phyloP scores from a whole-genome alignment of 2,888 invertebrate species.

The Idaea straminata region DNA sequence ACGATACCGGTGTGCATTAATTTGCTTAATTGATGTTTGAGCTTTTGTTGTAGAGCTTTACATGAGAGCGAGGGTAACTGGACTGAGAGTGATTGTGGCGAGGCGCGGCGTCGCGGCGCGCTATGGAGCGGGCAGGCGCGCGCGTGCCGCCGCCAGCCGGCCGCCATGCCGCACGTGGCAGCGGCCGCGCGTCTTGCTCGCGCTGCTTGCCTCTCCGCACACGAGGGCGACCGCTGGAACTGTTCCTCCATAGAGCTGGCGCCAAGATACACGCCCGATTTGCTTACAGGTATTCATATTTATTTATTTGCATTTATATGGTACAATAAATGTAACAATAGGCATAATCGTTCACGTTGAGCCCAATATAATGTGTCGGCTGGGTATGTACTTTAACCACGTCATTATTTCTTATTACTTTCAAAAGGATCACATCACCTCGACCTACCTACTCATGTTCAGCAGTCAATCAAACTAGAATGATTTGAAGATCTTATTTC shows the following conservation, averaged over 20 bases:
- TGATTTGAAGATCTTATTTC: no score
- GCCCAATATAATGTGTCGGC: no score
- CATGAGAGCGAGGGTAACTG: constrained; percentile 72
- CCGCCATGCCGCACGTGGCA: constrained; percentile 88
- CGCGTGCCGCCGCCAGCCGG: constrained; percentile 82
- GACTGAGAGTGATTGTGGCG: constrained; percentile 67
- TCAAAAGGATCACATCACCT: no score
- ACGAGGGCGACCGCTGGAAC: constrained; percentile 89
- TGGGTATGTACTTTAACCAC: no score
- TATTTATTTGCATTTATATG: no score
- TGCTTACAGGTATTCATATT: constrained; percentile 83
- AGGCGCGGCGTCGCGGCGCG: constrained; percentile 70
- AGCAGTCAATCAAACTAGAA: no score
- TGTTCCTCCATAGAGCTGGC: constrained; percentile 87
- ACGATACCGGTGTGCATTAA: constrained; percentile 20
- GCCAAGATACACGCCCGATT: constrained; percentile 87
- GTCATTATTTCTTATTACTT: no score
- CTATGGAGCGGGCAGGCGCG: constrained; percentile 83
- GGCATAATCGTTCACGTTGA: no score
- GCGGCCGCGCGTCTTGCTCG: constrained; percentile 85
- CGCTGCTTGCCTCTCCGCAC: constrained; percentile 85
- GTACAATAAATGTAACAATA: no score
- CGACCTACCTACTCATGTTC: no score
- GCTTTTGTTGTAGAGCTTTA: constrained; percentile 47
- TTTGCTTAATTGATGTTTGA: constrained; percentile 15